phyloP scores from a whole-genome alignment of 2,888 invertebrate genomes.

The Disparrhopalites patrizii region DNA sequence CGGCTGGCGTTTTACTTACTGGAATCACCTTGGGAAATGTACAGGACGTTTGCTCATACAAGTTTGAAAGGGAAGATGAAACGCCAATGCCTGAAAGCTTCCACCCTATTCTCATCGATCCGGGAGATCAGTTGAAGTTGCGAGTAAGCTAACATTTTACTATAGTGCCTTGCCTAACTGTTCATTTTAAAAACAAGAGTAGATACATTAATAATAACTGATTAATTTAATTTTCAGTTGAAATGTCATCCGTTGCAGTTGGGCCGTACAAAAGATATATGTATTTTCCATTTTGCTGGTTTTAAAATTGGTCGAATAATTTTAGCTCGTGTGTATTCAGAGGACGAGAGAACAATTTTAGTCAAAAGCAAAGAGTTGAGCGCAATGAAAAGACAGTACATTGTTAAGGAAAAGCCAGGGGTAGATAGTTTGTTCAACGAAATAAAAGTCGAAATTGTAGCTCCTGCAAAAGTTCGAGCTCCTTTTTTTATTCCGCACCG shows the following conservation, averaged over 20 bases:
- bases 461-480: conserved; percentile 56
- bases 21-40: conserved; percentile 15
- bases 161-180: not conserved
- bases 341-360: conserved; percentile 23
- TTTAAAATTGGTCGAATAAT: conserved; percentile 62
- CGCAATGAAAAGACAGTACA: not conserved
- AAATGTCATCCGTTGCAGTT: conserved; percentile 60
- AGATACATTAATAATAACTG: not conserved
- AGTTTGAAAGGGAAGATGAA: conserved; percentile 6
- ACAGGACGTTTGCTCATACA: conserved; percentile 34
- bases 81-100: not conserved
- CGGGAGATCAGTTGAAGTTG: not conserved
- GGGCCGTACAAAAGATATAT: conserved; percentile 61
- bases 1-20: not conserved
- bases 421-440: conserved; percentile 26
- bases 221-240: conserved; percentile 49
- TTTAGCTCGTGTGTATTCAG: conserved; percentile 55
- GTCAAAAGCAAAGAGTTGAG: not conserved
- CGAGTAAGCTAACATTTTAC: not conserved
- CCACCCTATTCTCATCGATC: not conserved
- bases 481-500: conserved; percentile 62
- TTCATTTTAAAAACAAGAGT: not conserved
- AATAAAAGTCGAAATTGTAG: conserved; percentile 52
- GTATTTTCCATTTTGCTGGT: conserved; percentile 60
- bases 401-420: not conserved